Evolutionary conservation across 2,888 invertebrate species (phyloP), one percentile per base, ranked within the genome.

Genomic region (Diarsia rubi): DNA sequence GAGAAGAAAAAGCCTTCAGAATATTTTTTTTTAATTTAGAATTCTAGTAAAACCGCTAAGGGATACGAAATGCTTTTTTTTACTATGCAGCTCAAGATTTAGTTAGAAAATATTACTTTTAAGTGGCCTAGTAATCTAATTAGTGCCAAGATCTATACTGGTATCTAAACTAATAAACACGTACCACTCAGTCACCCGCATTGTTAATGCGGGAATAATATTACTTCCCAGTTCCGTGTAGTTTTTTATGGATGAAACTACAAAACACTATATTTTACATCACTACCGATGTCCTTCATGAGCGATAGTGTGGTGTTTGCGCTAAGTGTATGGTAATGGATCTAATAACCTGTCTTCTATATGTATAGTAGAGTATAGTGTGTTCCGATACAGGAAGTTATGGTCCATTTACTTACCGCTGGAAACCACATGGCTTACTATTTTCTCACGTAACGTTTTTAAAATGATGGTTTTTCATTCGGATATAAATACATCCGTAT

Each of bases 251-350:
- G n/a, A 52, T 45, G 62, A 47, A 54, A 27, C 4, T 24, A 24
- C 24, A 21, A 49, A 79, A 63, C 19, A 27, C 47, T 12, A 45
- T n/a, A 73, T 60, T 76, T 74, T 62, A 31, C 42, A 45, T 45
- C 42, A 54, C n/a, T 69, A 64, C 42, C 19, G 24, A 8, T 59
- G 37, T 16, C 45, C 49, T 52, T 68, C 42, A 31, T 69, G 4
- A 14, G 16, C 21, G 42, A 60, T 14, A 65, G n/a, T 44, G 24
- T 67, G 59, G 37, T 75, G 31, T 54, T 72, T 59, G 49, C 63
- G n/a, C 24, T 64, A 68, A 76, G 63, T 81, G 12, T 52, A 42
- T 64, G 42, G 59, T 82, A 78, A 69, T 82, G 24, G 49, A 81
- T 59, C 63, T 62, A 78, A 81, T 75, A 64, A 76, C 52, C 45